phyloP scores from a whole-genome alignment of 1,140 invertebrate species.

The Asobara japonica region DNA sequence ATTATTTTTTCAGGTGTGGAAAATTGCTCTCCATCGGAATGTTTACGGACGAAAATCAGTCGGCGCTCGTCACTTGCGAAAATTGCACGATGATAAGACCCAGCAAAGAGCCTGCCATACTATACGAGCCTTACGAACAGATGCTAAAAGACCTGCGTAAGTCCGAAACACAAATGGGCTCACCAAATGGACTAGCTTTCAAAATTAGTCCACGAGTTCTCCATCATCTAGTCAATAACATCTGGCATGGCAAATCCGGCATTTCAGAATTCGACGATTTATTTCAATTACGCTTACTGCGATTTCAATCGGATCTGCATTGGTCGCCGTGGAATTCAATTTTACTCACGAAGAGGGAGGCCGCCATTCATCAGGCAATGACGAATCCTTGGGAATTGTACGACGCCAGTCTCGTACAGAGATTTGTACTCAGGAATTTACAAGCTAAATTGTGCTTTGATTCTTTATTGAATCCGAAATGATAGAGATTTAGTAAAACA shows the following conservation, averaged over 20 bases:
- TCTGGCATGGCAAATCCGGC: conserved; percentile 76
- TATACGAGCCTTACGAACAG: conserved; percentile 67
- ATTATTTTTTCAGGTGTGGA: conserved; percentile 34
- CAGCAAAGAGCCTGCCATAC: conserved; percentile 33
- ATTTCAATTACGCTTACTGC: conserved; percentile 68
- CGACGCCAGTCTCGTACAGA: conserved; percentile 50
- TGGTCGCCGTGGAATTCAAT: conserved; percentile 81
- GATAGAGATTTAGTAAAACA: neutral
- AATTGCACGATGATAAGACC: conserved; percentile 37
- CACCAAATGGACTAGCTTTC: conserved; percentile 67
- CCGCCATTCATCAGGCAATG: conserved; percentile 65
- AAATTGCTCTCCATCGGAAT: conserved; percentile 29
- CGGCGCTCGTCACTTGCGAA: conserved; percentile 38
- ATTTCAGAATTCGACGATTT: conserved; percentile 73
- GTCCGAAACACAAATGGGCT: conserved; percentile 66
- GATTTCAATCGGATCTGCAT: conserved; percentile 69
- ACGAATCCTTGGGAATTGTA: conserved; percentile 49
- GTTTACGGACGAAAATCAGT: neutral
- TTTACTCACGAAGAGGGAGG: conserved; percentile 71
- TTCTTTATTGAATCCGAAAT: neutral
- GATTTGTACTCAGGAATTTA: conserved; percentile 56
- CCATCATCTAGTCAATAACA: conserved; percentile 72
- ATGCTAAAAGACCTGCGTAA: conserved; percentile 70
- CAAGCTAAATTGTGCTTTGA: conserved; percentile 57
- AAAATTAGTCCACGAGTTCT: conserved; percentile 71